Evolutionary conservation across 92 coral and sea anemone genomes (phyloP), one percentile per base, ranked within the genome.

Genomic region (Hydrozoanthus gracilis): DNA sequence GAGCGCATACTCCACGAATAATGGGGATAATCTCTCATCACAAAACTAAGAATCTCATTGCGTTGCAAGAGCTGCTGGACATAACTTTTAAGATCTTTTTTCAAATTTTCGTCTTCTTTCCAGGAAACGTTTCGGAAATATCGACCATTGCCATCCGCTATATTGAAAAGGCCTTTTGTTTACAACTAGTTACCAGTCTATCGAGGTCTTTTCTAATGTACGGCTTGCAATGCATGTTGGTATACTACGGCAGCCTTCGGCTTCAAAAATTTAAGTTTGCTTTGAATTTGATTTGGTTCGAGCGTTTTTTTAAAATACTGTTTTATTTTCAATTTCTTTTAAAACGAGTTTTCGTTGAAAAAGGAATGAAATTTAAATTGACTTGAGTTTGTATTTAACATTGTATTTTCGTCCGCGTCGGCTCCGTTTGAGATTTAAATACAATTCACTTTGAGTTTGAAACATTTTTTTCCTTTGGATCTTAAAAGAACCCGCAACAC

Each of bases 1-100:
- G 89, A 76, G 62, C 83, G 84, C 78, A 65, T 86, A 15, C 84
- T 86, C 89, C 84, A 77, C 52, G 83, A 35, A 86, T 86, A 86
- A 86, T 18, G 68, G 15, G 84, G 54, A 80, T 50, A 77, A 58
- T 77, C 82, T 51, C 82, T 76, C 64, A n/a, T 76, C 44, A 77
- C 61, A 58, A 77, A 77, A 14, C 82, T 77, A 13, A 77, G 45
- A 58, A 77, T 50, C 82, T 77, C 66, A 51, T 77, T 77, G 10
- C 65, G 82, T 77, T 51, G 35, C 3, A 77, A 35, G 10, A 51
- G 62, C 82, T 51, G 82, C 67, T 77, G 64, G 44, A 76, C 80
- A 49, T 76, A 76, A 47, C 14, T 76, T 39, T n/a, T 76, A 47
- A 76, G 61, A 76, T 77, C 82, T 17, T 77, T 35, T 6, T n/a